These are phyloP conservation scores for Drosophila bipectinata DNA, from an alignment of 1,140 invertebrate species.

Conservation along the genomic window DNA sequence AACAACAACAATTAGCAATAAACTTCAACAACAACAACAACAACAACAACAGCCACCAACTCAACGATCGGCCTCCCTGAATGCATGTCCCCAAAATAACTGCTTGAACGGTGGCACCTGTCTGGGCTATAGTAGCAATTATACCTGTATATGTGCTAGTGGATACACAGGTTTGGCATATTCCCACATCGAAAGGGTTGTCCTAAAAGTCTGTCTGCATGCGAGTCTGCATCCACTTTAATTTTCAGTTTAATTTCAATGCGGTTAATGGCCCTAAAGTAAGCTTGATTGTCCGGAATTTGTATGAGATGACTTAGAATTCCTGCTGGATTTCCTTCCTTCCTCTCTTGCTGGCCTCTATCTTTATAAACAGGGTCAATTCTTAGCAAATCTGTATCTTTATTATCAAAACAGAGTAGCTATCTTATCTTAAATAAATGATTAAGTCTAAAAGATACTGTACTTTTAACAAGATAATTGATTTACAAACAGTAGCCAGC, in stretches of 20 bases:
- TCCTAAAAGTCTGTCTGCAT: constrained; percentile 47
- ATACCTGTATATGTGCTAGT: constrained; percentile 85
- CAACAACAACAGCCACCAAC: constrained; percentile 52
- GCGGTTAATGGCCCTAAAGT: constrained; percentile 25
- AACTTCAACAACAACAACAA: constrained; percentile 41
- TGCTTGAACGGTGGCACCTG: constrained; percentile 85
- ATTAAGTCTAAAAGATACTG: not conserved
- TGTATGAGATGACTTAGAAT: constrained; percentile 1
- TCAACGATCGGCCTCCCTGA: constrained; percentile 77
- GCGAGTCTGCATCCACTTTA: constrained; percentile 4
- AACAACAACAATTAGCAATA: constrained; percentile 52
- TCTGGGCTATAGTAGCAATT: constrained; percentile 83
- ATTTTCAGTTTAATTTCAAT: constrained; percentile 25
- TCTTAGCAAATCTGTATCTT: not conserved
- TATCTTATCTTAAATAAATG: constrained; percentile 2
- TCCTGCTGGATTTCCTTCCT: not conserved
- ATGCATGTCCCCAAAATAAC: constrained; percentile 82
- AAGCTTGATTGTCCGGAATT: not conserved
- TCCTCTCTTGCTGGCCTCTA: not conserved
- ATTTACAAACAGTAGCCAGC: not conserved
- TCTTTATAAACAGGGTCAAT: not conserved
- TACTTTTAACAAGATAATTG: not conserved
- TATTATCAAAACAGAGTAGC: not conserved
- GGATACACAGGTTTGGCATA: constrained; percentile 84
- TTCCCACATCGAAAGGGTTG: constrained; percentile 54